phyloP scores from a whole-genome alignment of 1,140 invertebrate genomes.

The Marisa cornuarietis region DNA sequence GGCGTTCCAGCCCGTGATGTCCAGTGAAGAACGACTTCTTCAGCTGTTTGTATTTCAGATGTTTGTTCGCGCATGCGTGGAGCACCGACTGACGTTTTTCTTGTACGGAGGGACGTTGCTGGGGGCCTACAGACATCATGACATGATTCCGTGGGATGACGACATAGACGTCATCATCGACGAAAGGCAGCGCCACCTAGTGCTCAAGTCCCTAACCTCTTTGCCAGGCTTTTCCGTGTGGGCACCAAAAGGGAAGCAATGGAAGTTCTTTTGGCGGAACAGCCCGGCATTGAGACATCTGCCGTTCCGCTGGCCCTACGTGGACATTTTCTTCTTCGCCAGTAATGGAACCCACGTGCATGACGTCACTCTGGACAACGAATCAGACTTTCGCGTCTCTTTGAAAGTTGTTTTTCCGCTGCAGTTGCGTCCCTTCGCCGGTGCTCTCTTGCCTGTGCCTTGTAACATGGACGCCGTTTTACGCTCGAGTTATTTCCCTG shows the following conservation, averaged over 20 bases:
- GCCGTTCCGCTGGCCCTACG: slow-evolving; percentile 53
- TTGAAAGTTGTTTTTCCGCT: slow-evolving; percentile 54
- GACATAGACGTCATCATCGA: slow-evolving; percentile 56
- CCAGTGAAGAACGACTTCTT: slow-evolving; percentile 23
- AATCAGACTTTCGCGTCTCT: slow-evolving; percentile 32
- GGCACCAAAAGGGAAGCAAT: slow-evolving; percentile 24
- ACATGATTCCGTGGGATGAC: slow-evolving; percentile 59
- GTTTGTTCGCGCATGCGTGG: slow-evolving; percentile 33
- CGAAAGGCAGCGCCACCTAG: slow-evolving; percentile 28
- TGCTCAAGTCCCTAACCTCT: slow-evolving; percentile 25
- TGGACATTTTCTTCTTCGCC: slow-evolving; percentile 59
- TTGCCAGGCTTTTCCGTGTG: slow-evolving; percentile 19
- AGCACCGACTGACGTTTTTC: slow-evolving; percentile 44
- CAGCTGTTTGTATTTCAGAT: slow-evolving; percentile 34
- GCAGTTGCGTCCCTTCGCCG: slow-evolving; percentile 43
- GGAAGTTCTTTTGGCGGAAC: slow-evolving; percentile 47
- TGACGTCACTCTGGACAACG: slow-evolving; percentile 43
- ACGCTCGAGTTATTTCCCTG: slow-evolving; percentile 37
- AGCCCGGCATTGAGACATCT: slow-evolving; percentile 24
- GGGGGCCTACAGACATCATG: slow-evolving; percentile 50
- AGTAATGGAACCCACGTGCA: slow-evolving; percentile 55
- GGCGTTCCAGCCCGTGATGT: slow-evolving; percentile 31
- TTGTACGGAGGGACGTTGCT: slow-evolving; percentile 53
- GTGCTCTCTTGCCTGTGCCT: slow-evolving; percentile 45
- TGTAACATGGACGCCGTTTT: slow-evolving; percentile 40